These are phyloP conservation scores for Rhamnusium bicolor DNA, from an alignment of 2,888 invertebrate genomes.

Conservation along the genomic window DNA sequence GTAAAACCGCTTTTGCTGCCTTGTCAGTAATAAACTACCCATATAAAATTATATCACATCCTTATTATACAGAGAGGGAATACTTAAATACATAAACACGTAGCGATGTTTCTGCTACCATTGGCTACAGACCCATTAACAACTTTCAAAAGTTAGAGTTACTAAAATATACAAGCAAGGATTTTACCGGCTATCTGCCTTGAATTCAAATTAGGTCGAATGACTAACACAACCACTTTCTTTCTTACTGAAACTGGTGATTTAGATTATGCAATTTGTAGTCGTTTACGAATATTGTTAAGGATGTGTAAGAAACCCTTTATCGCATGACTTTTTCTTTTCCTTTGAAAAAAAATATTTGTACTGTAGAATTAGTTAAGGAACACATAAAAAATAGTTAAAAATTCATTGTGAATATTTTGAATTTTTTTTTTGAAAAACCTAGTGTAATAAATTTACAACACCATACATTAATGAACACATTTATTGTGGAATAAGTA, in stretches of 20 bases:
- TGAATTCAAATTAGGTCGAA: slow-evolving; percentile 40
- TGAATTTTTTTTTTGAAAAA: too few relatives aligned
- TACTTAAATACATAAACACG: slow-evolving; percentile 41
- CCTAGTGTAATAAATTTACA: too few relatives aligned
- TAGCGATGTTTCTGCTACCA: slow-evolving; percentile 25
- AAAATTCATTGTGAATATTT: too few relatives aligned
- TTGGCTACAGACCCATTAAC: slow-evolving; percentile 47
- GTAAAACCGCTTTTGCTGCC: neutral
- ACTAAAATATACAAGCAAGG: slow-evolving; percentile 45
- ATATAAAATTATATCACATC: slow-evolving; percentile 27
- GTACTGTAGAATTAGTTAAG: too few relatives aligned
- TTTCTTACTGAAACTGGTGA: neutral
- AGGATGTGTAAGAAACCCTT: neutral
- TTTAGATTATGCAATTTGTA: neutral
- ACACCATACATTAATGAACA: too few relatives aligned
- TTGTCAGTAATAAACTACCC: slow-evolving; percentile 8
- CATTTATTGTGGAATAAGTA: too few relatives aligned
- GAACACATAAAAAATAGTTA: too few relatives aligned
- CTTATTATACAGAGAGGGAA: slow-evolving; percentile 25
- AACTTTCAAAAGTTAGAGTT: slow-evolving; percentile 50
- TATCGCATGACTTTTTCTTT: too few relatives aligned
- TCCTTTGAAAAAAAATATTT: too few relatives aligned
- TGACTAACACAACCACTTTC: slow-evolving; percentile 2
- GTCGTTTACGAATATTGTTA: neutral
- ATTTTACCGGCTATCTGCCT: slow-evolving; percentile 33